A percentile compares a stretch with the other conserved stretches of the same genome.
These are phyloP conservation scores for Prionailurus bengalensis DNA, from an alignment of 2,113 vertebrate species.

Conservation along the genomic window DNA sequence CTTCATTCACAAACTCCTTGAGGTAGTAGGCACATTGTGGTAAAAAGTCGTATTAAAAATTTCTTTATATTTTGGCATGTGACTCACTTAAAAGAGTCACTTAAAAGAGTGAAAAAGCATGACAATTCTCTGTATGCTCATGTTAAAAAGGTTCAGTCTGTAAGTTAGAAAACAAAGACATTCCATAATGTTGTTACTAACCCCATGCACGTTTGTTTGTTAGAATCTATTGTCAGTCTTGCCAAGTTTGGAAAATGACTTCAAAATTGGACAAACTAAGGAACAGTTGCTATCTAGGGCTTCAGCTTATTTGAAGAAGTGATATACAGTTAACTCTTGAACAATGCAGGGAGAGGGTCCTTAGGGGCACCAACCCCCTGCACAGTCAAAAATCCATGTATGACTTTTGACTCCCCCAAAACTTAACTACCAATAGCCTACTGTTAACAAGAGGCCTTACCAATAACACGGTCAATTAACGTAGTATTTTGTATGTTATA, in stretches of 20 bases:
- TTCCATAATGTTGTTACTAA: background rate
- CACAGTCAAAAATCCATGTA: background rate
- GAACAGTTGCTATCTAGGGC: background rate
- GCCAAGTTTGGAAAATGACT: constrained; percentile 25
- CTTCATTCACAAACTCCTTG: constrained; percentile 47
- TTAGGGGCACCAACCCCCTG: too few relatives aligned
- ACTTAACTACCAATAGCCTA: background rate
- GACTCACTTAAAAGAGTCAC: background rate
- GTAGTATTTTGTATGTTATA: background rate
- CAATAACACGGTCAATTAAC: background rate
- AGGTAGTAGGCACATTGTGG: background rate
- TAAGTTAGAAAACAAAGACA: background rate
- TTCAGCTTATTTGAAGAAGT: background rate
- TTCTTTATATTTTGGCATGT: background rate
- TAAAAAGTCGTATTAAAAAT: background rate
- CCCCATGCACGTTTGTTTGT: background rate
- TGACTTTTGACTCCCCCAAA: background rate
- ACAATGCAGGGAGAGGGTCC: background rate
- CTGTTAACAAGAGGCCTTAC: background rate
- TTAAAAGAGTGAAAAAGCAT: background rate
- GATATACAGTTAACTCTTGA: background rate
- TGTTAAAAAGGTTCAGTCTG: background rate
- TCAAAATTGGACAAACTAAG: background rate
- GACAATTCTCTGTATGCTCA: background rate
- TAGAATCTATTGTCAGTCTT: background rate